These are phyloP conservation scores for Gila robusta DNA, from an alignment of 2,797 vertebrate species.

Conservation along the genomic window DNA sequence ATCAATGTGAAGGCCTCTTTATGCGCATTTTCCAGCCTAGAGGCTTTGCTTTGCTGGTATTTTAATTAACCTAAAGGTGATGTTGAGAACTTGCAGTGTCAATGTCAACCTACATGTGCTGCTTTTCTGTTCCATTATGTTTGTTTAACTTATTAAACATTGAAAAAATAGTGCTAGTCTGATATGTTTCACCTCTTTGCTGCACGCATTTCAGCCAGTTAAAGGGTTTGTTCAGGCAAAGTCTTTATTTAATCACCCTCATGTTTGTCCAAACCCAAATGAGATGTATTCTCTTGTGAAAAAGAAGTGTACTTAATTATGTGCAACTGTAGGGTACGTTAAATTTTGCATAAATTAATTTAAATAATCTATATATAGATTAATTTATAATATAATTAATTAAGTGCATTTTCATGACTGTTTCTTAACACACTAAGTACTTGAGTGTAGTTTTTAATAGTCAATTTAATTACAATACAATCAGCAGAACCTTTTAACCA, in stretches of 20 bases:
- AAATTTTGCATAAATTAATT: not conserved
- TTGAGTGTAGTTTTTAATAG: no score
- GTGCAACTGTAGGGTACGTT: not conserved
- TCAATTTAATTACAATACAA: not conserved
- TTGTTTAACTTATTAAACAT: constrained; percentile 6
- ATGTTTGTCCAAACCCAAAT: not conserved
- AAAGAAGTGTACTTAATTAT: not conserved
- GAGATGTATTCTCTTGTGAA: not conserved
- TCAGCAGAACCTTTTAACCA: not conserved
- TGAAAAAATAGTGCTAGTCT: constrained; percentile 1
- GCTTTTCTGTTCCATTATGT: not conserved
- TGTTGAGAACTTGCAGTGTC: constrained; percentile 15
- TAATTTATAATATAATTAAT: not conserved
- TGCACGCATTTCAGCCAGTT: not conserved
- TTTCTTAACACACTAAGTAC: not conserved
- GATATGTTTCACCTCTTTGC: not conserved
- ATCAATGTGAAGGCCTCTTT: constrained; percentile 37
- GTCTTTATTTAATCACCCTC: not conserved
- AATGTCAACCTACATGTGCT: not conserved
- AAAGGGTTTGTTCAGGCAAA: not conserved
- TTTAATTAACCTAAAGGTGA: constrained; percentile 27
- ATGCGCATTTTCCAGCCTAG: not conserved
- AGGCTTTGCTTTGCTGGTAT: not conserved
- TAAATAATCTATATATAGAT: not conserved
- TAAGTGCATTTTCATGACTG: not conserved